phyloP scores from a whole-genome alignment of 2,888 invertebrate species.

The Invenusta paracnida region DNA sequence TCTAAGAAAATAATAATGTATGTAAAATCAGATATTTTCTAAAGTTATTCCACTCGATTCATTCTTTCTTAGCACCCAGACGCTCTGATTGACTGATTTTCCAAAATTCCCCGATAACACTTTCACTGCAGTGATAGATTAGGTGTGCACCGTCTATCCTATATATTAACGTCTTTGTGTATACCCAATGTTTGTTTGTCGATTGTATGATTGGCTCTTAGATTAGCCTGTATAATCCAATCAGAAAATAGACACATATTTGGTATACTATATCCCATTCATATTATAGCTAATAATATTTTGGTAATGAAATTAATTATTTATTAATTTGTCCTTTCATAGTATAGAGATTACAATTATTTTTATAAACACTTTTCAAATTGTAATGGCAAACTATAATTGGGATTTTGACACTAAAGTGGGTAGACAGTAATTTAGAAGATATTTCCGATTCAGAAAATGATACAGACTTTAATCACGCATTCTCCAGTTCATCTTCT shows the following conservation, averaged over 20 bases:
- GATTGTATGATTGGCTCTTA: neutral
- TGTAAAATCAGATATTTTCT: too few species aligned
- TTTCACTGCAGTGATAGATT: too few species aligned
- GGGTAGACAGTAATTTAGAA: slow-evolving; percentile 1
- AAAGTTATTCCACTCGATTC: too few species aligned
- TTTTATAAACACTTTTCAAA: neutral
- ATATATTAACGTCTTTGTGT: too few species aligned
- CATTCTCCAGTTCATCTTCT: slow-evolving; percentile 18
- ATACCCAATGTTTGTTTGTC: neutral
- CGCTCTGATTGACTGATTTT: too few species aligned
- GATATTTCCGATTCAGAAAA: neutral
- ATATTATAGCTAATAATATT: slow-evolving; percentile 14
- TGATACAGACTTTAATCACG: neutral
- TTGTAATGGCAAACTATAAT: neutral
- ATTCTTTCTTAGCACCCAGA: too few species aligned
- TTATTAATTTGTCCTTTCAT: slow-evolving; percentile 13
- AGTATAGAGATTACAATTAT: neutral
- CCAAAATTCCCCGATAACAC: too few species aligned
- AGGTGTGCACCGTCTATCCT: too few species aligned
- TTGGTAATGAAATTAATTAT: neutral
- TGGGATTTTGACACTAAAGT: neutral
- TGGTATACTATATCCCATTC: neutral
- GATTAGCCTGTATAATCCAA: neutral
- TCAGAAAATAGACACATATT: neutral
- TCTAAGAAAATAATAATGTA: too few species aligned